phyloP scores from a whole-genome alignment of 2,113 vertebrate species.

The Fulmarus glacialis region DNA sequence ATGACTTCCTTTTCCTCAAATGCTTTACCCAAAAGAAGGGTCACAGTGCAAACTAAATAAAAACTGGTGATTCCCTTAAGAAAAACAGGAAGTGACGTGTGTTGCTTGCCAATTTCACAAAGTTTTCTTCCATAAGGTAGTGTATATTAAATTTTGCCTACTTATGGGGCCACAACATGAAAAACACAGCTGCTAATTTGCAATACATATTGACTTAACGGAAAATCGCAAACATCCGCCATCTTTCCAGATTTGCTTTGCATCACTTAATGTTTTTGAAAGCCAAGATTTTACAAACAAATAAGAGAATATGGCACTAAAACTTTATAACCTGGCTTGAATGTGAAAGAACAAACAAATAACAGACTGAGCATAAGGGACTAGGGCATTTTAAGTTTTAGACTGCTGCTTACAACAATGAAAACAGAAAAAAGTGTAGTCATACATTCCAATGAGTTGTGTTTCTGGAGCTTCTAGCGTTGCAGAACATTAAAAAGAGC shows the following conservation, averaged over 20 bases:
- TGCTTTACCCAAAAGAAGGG: not conserved
- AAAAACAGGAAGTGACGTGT: rapidly evolving
- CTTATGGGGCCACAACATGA: not conserved
- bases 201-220: not conserved
- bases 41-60: not conserved
- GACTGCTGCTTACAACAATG: not conserved
- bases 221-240: not conserved
- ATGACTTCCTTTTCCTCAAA: not conserved
- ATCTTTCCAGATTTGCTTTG: not conserved
- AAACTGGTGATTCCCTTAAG: not conserved
- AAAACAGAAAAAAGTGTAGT: not conserved
- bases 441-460: not conserved
- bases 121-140: not conserved
- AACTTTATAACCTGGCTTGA: not conserved
- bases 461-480: not conserved
- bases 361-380: not conserved
- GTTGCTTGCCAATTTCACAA: not conserved
- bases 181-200: not conserved
- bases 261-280: not conserved
- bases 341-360: not conserved
- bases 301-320: not conserved
- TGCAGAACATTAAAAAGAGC: not conserved
- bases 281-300: not conserved
- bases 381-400: not conserved
- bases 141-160: not conserved